A percentile compares a stretch with the other conserved stretches of the same genome.
Conservation (phyloP, 2,797 vertebrate genomes). For the Mus minutoides region DNA sequence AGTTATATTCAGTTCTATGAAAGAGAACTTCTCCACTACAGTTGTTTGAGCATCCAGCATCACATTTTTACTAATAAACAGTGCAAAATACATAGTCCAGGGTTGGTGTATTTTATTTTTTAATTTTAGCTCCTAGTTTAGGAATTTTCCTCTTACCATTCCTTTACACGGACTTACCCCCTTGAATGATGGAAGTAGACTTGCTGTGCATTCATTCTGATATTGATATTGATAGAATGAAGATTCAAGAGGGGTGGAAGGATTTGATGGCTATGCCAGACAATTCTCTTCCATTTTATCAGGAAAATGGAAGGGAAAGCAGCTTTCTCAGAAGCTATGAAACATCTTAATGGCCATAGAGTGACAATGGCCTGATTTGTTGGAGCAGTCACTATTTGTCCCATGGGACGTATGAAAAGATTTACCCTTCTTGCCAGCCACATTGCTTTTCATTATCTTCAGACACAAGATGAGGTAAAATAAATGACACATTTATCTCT, state of each 20-base stretch:
- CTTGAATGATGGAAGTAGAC: background rate
- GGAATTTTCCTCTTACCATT: background rate
- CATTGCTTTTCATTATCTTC: background rate
- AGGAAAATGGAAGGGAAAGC: background rate
- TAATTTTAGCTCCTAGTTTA: background rate
- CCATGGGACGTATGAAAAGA: background rate
- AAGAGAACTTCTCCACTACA: background rate
- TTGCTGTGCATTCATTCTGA: background rate
- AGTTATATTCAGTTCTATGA: background rate
- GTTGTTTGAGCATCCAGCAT: background rate
- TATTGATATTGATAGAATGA: background rate
- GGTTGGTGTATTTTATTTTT: background rate
- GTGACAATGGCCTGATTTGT: background rate
- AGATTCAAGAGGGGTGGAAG: background rate
- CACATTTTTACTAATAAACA: background rate
- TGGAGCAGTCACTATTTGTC: background rate
- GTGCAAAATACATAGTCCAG: background rate
- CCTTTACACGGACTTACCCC: background rate
- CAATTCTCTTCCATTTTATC: slow-evolving; percentile 20
- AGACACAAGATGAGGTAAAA: background rate
- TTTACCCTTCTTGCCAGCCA: background rate
- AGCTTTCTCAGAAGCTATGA: background rate
- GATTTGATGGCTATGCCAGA: background rate
- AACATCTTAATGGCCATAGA: background rate
- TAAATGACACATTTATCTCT: background rate